These are phyloP conservation scores for Galeopsomyia nigrocyanea DNA, from an alignment of 2,888 invertebrate species.

Conservation along the genomic window DNA sequence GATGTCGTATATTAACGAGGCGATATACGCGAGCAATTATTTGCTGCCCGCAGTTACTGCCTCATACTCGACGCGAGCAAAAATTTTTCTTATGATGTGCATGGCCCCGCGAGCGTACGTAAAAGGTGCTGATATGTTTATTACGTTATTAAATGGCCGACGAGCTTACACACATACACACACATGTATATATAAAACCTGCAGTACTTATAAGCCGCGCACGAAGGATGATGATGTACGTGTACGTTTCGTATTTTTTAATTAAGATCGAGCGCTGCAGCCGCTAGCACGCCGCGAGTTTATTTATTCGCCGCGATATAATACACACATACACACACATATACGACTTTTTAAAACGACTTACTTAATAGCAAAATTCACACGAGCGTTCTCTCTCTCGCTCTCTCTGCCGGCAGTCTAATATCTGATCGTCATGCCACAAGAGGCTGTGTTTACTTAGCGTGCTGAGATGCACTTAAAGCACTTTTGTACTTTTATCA, in stretches of 20 bases:
- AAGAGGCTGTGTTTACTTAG: neutral
- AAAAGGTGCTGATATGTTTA: conserved; percentile 44
- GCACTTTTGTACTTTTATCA: no score
- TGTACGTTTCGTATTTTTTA: conserved; percentile 30
- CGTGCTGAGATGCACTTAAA: no score
- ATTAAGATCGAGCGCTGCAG: conserved; percentile 38
- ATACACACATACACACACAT: no score
- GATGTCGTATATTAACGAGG: conserved; percentile 44
- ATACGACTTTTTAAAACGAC: conserved; percentile 5
- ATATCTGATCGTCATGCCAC: neutral
- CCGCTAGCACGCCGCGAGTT: neutral
- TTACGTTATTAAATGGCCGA: conserved; percentile 43
- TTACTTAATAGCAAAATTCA: conserved; percentile 29
- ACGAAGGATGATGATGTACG: conserved; percentile 16
- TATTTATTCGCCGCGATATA: conserved; percentile 2
- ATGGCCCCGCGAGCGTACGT: neutral
- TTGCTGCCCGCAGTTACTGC: conserved; percentile 16
- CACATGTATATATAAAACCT: neutral
- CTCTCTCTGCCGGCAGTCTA: no score
- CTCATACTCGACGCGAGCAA: neutral
- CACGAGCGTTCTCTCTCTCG: neutral
- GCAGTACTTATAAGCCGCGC: neutral
- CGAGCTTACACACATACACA: neutral
- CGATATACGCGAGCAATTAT: conserved; percentile 39
- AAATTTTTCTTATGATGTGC: conserved; percentile 16